A percentile compares a stretch with the other conserved stretches of the same genome.
Evolutionary conservation across 2,888 invertebrate genomes (phyloP).

Genomic region (Anarsia innoxiella): DNA sequence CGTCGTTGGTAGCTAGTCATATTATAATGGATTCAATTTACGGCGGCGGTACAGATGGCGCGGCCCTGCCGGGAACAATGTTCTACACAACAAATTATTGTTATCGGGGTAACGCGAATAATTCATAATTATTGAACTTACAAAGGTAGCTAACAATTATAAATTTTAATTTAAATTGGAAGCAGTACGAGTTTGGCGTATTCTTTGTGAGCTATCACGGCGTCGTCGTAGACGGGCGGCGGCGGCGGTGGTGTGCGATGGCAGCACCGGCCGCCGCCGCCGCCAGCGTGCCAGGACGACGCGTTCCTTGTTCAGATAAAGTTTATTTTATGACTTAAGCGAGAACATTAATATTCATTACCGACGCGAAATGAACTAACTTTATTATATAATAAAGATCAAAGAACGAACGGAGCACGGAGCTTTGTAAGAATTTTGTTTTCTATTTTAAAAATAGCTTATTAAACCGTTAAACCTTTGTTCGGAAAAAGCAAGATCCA

Average conservation of each 20-base stretch:
- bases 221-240: not conserved
- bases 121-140: slow-evolving; percentile 59
- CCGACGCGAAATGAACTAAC: slow-evolving; percentile 65
- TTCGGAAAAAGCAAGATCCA: too few species aligned
- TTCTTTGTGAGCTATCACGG: slow-evolving; percentile 65
- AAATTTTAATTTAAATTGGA: slow-evolving; percentile 64
- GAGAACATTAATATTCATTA: slow-evolving; percentile 73
- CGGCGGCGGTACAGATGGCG: slow-evolving; percentile 9
- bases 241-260: too few species aligned
- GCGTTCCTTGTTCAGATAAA: slow-evolving; percentile 65
- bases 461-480: not conserved
- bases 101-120: slow-evolving; percentile 46
- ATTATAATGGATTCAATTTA: not conserved
- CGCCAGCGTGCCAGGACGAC: slow-evolving; percentile 39
- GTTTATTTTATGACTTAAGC: slow-evolving; percentile 72
- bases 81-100: slow-evolving; percentile 39
- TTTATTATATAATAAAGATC: slow-evolving; percentile 70
- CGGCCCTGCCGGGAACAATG: slow-evolving; percentile 26
- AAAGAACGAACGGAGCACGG: slow-evolving; percentile 39
- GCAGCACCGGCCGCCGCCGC: not conserved
- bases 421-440: slow-evolving; percentile 31
- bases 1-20: too few species aligned
- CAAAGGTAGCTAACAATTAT: slow-evolving; percentile 48
- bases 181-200: slow-evolving; percentile 58
- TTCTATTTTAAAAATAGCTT: slow-evolving; percentile 23